A percentile compares a stretch with the other conserved stretches of the same genome.
Conservation (phyloP, 2,113 vertebrate species). For the Vidua macroura region DNA sequence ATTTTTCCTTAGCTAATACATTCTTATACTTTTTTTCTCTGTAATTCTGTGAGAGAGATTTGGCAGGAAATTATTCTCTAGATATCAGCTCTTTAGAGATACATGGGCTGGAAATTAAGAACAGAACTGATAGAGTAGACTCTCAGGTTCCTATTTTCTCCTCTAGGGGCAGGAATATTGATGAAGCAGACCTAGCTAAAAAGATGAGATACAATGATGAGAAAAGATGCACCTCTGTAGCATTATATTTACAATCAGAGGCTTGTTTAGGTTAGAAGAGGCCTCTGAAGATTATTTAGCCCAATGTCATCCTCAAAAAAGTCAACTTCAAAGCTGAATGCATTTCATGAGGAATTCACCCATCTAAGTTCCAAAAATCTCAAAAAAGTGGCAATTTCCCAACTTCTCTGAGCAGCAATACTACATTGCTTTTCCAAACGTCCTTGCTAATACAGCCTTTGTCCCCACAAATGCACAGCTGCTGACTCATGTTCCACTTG, state of each 20-base stretch:
- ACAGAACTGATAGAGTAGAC: background rate
- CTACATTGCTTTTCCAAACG: background rate
- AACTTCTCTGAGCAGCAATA: background rate
- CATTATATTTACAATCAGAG: background rate
- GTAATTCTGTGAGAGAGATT: background rate
- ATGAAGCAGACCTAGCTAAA: background rate
- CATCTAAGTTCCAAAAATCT: background rate
- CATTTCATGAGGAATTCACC: background rate
- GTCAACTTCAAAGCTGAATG: background rate
- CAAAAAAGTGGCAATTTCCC: background rate
- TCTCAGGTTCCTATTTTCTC: background rate
- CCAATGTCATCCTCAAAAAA: background rate
- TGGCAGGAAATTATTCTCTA: background rate
- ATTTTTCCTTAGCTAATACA: background rate
- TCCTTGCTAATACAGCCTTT: background rate
- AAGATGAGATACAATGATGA: background rate
- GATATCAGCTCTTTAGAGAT: background rate
- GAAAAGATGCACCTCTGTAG: background rate
- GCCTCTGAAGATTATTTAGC: background rate
- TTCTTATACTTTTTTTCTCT: background rate
- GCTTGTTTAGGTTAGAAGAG: background rate
- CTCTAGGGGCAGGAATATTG: background rate
- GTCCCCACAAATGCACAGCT: background rate
- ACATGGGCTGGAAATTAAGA: background rate
- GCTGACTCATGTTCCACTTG: background rate